Evolutionary conservation across 2,888 invertebrate genomes (phyloP).

Genomic region (Nebria salina): DNA sequence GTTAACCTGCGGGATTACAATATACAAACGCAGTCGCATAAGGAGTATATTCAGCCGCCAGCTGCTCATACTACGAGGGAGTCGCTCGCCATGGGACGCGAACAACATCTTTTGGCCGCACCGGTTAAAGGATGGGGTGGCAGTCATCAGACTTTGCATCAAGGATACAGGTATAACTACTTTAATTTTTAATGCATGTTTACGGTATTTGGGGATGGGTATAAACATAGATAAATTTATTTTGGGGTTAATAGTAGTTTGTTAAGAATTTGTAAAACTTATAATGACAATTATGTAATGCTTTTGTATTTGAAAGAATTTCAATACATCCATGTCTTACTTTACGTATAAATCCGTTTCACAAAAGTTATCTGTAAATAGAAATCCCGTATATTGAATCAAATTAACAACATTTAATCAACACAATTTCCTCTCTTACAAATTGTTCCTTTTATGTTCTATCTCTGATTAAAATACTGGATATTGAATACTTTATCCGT

Average conservation of each 20-base stretch:
- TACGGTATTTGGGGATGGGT: not conserved
- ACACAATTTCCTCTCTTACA: too few species aligned
- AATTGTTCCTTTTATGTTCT: too few species aligned
- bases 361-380: too few species aligned
- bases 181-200: constrained; percentile 6
- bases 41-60: constrained; percentile 69
- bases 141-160: constrained; percentile 62
- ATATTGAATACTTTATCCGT: too few species aligned
- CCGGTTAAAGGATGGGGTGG: constrained; percentile 62
- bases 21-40: constrained; percentile 63
- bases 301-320: too few species aligned
- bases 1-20: constrained; percentile 61
- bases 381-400: too few species aligned
- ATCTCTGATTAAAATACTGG: too few species aligned
- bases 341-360: too few species aligned
- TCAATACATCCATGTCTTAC: too few species aligned
- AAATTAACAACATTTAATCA: too few species aligned
- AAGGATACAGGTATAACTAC: constrained; percentile 62
- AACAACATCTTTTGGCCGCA: constrained; percentile 68
- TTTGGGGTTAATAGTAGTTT: not conserved
- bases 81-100: constrained; percentile 59
- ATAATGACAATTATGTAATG: too few species aligned
- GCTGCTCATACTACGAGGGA: constrained; percentile 68
- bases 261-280: too few species aligned
- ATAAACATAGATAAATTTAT: not conserved